A percentile compares a stretch with the other conserved stretches of the same genome.
These are phyloP conservation scores for Neomorphus geoffroyi DNA, from an alignment of 2,797 vertebrate species.

Conservation along the genomic window DNA sequence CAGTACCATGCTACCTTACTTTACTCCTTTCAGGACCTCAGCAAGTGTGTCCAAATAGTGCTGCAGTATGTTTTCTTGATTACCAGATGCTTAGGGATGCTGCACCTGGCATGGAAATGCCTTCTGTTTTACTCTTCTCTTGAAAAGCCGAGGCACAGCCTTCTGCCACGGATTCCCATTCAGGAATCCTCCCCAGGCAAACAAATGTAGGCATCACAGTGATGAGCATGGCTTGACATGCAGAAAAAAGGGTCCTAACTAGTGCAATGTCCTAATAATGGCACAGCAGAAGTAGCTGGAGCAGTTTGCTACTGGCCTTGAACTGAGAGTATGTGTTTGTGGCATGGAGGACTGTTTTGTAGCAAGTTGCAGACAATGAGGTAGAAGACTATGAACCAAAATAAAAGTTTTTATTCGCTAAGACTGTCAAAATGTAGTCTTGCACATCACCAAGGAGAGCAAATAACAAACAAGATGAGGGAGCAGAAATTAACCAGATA, in stretches of 20 bases:
- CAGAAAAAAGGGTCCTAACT: not conserved
- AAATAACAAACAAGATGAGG: not conserved
- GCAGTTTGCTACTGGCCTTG: not conserved
- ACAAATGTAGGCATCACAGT: not conserved
- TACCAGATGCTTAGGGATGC: not conserved
- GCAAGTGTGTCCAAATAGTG: not conserved
- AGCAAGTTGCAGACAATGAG: not conserved
- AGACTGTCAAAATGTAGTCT: not conserved
- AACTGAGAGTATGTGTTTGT: accelerated
- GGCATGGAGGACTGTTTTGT: not conserved
- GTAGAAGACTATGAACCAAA: not conserved
- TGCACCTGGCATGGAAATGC: not conserved
- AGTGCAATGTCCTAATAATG: not conserved
- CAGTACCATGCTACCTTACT: not conserved
- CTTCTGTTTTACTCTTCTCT: not conserved
- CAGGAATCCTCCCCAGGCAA: not conserved
- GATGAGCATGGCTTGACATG: not conserved
- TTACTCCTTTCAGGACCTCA: not conserved
- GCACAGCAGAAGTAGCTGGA: not conserved
- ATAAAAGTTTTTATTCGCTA: not conserved
- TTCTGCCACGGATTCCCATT: not conserved
- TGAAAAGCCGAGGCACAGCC: not conserved
- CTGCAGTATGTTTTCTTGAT: not conserved
- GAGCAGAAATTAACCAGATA: not conserved
- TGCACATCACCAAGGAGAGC: not conserved